These are phyloP conservation scores for Nothoprocta perdicaria DNA, from an alignment of 2,113 vertebrate genomes.

Conservation along the genomic window DNA sequence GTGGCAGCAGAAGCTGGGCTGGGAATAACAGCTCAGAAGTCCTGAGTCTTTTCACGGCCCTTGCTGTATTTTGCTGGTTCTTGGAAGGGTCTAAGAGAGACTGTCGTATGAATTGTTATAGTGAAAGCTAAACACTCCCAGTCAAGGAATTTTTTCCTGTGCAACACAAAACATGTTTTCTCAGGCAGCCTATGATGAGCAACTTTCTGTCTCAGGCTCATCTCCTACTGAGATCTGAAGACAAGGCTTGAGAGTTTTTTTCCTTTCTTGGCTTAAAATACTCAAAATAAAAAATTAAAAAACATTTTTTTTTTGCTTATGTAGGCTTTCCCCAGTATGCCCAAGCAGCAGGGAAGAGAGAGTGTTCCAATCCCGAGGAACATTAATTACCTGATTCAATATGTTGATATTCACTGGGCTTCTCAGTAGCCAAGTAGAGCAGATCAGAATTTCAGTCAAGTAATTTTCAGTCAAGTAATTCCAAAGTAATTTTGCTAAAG, in stretches of 20 bases:
- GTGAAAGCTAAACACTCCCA: not conserved
- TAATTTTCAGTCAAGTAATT: not conserved
- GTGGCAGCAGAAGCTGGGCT: not conserved
- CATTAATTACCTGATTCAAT: not conserved
- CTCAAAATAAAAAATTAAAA: not conserved
- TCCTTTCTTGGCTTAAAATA: not conserved
- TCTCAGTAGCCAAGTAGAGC: not conserved
- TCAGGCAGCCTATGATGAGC: not conserved
- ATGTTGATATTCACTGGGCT: not conserved
- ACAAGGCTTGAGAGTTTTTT: not conserved
- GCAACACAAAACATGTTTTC: not conserved
- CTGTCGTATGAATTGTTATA: not conserved
- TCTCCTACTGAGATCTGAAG: not conserved
- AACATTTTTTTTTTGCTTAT: not conserved
- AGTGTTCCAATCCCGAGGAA: not conserved
- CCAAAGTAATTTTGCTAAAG: not conserved
- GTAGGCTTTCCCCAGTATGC: not conserved
- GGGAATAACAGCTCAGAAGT: slow-evolving; percentile 6
- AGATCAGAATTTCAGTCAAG: not conserved
- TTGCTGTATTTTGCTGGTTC: not conserved
- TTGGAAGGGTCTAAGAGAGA: not conserved
- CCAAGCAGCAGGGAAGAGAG: not conserved
- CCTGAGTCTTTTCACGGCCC: not conserved
- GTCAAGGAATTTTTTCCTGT: not conserved
- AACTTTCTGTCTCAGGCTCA: fast-evolving